These are phyloP conservation scores for Drosophila rhopaloa DNA, from an alignment of 1,140 invertebrate species.

Conservation along the genomic window DNA sequence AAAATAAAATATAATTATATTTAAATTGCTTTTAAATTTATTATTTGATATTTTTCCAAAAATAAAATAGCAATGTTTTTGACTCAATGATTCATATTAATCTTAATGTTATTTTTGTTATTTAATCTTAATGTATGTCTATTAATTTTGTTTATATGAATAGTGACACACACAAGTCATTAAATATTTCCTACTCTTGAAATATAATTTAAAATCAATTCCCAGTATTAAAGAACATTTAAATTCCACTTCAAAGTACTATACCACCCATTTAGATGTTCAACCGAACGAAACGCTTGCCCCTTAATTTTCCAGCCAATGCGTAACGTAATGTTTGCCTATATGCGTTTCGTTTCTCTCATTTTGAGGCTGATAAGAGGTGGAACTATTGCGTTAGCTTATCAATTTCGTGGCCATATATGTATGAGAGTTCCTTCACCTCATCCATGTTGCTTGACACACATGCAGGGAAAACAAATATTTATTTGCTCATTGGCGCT, in stretches of 20 bases:
- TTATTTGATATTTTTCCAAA: no score
- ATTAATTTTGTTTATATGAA: not conserved
- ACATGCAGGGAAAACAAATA: slow-evolving; percentile 47
- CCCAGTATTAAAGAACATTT: slow-evolving; percentile 5
- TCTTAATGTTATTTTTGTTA: not conserved
- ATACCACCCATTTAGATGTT: slow-evolving; percentile 25
- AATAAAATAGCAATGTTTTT: no score
- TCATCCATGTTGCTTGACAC: slow-evolving; percentile 25
- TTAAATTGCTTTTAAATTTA: no score
- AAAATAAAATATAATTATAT: no score
- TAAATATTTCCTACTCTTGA: not conserved
- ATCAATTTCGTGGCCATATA: slow-evolving; percentile 39
- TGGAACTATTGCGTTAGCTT: slow-evolving; percentile 42
- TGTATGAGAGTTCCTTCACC: slow-evolving; percentile 50
- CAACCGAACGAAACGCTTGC: slow-evolving; percentile 25
- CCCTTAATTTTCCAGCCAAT: slow-evolving; percentile 8
- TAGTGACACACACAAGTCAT: not conserved
- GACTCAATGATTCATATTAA: not conserved
- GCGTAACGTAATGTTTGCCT: slow-evolving; percentile 26
- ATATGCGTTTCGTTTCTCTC: slow-evolving; percentile 8
- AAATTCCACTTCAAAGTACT: slow-evolving; percentile 15
- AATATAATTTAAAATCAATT: not conserved
- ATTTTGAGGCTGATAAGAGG: slow-evolving; percentile 39
- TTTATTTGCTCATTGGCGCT: slow-evolving; percentile 55
- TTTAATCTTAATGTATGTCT: not conserved